These are phyloP conservation scores for Sciaenops ocellatus DNA, from an alignment of 2,797 vertebrate species.

Conservation along the genomic window DNA sequence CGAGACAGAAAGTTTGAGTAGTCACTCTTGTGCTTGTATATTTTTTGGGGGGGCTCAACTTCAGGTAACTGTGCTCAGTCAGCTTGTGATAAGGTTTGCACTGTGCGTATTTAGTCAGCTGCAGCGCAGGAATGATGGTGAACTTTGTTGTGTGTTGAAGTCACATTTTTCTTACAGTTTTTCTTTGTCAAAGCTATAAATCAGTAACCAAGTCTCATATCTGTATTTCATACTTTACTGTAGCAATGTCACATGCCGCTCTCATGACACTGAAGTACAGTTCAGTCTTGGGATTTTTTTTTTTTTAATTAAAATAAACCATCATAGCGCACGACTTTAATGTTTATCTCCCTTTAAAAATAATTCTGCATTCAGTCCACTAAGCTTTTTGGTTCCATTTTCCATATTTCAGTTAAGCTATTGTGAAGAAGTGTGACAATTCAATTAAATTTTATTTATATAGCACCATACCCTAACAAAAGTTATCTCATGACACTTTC, in stretches of 20 bases:
- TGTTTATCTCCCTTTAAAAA: background rate
- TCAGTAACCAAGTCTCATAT: slow-evolving; percentile 22
- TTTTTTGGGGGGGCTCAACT: background rate
- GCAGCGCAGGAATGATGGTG: background rate
- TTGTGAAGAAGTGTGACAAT: background rate
- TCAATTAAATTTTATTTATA: too few relatives aligned
- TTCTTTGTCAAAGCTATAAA: slow-evolving; percentile 1
- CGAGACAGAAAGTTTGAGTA: too few relatives aligned
- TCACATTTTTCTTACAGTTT: background rate
- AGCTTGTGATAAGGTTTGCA: slow-evolving; percentile 22
- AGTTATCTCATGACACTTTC: too few relatives aligned
- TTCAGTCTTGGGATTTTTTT: background rate
- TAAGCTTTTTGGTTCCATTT: background rate
- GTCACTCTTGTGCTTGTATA: background rate
- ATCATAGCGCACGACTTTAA: background rate
- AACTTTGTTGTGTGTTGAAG: background rate
- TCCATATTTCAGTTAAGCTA: background rate
- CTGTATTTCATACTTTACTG: background rate
- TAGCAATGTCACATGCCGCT: background rate
- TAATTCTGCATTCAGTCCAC: background rate
- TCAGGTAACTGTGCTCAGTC: background rate
- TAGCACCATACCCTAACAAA: too few relatives aligned
- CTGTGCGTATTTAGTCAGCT: slow-evolving; percentile 26
- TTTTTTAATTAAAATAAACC: background rate
- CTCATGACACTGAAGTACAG: background rate